phyloP scores from a whole-genome alignment of 2,113 vertebrate genomes.

The Etheostoma spectabile region DNA sequence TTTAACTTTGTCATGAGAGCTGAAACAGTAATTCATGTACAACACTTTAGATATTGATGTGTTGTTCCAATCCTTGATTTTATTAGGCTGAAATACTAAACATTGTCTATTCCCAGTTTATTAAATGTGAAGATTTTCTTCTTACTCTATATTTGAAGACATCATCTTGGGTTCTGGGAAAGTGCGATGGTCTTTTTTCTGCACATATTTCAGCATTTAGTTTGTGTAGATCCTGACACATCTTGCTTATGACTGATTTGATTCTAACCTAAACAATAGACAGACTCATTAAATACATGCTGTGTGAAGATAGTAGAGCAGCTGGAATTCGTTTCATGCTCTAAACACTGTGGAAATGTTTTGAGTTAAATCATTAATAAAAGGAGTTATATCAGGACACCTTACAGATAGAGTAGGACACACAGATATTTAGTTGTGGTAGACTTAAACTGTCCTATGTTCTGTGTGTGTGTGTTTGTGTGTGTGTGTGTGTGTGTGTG shows the following conservation, averaged over 20 bases:
- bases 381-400: neutral
- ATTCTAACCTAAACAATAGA: neutral
- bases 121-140: neutral
- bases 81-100: too few species aligned
- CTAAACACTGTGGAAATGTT: neutral
- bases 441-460: neutral
- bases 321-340: neutral
- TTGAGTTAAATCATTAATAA: neutral
- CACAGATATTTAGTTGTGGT: neutral
- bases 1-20: neutral
- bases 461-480: neutral
- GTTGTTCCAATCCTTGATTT: neutral
- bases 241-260: neutral
- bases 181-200: neutral
- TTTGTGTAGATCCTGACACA: neutral
- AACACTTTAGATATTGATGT: neutral
- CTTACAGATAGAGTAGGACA: too few species aligned
- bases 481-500: too few species aligned
- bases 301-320: neutral
- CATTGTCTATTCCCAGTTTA: neutral
- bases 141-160: neutral
- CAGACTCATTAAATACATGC: neutral
- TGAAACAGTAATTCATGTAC: neutral
- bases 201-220: too few species aligned
- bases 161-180: neutral